Conservation (phyloP, 1,140 invertebrate genomes). For the Penaeus indicus region DNA sequence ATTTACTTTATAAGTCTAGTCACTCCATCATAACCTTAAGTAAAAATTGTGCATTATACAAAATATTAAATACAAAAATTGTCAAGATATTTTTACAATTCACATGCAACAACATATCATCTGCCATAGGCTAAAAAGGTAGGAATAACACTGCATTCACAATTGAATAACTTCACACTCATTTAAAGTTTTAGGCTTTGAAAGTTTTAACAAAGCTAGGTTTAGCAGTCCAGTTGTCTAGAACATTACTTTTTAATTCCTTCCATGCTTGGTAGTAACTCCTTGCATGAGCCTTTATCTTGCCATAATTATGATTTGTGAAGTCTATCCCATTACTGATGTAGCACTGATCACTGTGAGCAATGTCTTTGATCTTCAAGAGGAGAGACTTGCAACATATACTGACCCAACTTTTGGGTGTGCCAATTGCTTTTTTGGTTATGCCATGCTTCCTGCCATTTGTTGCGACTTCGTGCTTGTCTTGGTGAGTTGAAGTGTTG, state of each 20-base stretch:
- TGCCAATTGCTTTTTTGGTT: conserved; percentile 80
- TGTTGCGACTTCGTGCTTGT: conserved; percentile 79
- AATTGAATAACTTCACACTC: background rate
- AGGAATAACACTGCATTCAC: background rate
- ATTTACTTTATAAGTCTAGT: no score
- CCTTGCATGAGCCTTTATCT: conserved; percentile 66
- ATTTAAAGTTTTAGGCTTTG: conserved; percentile 6
- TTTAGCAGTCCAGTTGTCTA: conserved; percentile 68
- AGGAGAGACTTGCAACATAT: conserved; percentile 79
- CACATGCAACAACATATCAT: no score
- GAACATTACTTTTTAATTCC: conserved; percentile 59
- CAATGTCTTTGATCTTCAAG: conserved; percentile 73
- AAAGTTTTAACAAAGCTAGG: conserved; percentile 63
- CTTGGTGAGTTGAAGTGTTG: conserved; percentile 43
- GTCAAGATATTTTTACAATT: no score
- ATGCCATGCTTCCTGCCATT: conserved; percentile 85
- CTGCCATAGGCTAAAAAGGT: background rate
- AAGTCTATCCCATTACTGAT: conserved; percentile 55
- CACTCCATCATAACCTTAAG: no score
- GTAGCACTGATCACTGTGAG: conserved; percentile 58
- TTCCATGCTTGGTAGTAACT: conserved; percentile 67
- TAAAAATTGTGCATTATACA: no score
- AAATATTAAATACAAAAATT: no score
- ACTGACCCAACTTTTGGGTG: conserved; percentile 73
- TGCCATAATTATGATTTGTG: conserved; percentile 56